Evolutionary conservation across 2,888 invertebrate species (phyloP).

Genomic region (Ennomos quercinarius): DNA sequence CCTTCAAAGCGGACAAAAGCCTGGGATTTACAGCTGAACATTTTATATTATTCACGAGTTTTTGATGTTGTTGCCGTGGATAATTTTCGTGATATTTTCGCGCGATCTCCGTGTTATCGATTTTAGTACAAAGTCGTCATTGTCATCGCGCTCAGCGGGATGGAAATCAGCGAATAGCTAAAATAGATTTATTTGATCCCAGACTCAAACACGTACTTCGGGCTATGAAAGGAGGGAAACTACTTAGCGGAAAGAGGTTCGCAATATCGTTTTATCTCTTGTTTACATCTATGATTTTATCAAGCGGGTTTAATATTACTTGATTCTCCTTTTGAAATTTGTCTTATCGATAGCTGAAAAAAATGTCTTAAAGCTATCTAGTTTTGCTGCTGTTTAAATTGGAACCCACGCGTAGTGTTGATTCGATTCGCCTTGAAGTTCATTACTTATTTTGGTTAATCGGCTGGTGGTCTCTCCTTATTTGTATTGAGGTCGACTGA

Average conservation of each 20-base stretch:
- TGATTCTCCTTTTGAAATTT: background rate
- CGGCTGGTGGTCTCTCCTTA: slow-evolving; percentile 32
- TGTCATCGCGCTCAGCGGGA: slow-evolving; percentile 28
- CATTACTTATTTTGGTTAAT: slow-evolving; percentile 36
- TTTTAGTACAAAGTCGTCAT: slow-evolving; percentile 27
- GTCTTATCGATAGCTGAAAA: slow-evolving; percentile 15
- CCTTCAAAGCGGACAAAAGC: slow-evolving; percentile 29
- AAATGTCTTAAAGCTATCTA: background rate
- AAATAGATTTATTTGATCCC: slow-evolving; percentile 28
- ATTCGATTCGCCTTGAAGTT: slow-evolving; percentile 34
- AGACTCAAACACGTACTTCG: slow-evolving; percentile 9
- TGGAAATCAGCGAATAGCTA: slow-evolving; percentile 20
- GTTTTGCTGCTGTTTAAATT: slow-evolving; percentile 16
- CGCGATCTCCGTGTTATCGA: slow-evolving; percentile 17
- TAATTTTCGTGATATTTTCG: slow-evolving; percentile 23
- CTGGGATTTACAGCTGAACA: slow-evolving; percentile 24
- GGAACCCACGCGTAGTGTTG: slow-evolving; percentile 20
- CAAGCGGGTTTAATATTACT: background rate
- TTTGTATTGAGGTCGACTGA: slow-evolving; percentile 28
- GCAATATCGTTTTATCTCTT: slow-evolving; percentile 6
- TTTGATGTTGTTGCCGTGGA: slow-evolving; percentile 14
- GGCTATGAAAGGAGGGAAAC: slow-evolving; percentile 1
- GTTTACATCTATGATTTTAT: background rate
- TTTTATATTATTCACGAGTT: slow-evolving; percentile 37
- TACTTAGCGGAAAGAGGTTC: slow-evolving; percentile 2